Base-by-base conservation (phyloP, 2,113 vertebrate species). In the Eonycteris spelaea region DNA sequence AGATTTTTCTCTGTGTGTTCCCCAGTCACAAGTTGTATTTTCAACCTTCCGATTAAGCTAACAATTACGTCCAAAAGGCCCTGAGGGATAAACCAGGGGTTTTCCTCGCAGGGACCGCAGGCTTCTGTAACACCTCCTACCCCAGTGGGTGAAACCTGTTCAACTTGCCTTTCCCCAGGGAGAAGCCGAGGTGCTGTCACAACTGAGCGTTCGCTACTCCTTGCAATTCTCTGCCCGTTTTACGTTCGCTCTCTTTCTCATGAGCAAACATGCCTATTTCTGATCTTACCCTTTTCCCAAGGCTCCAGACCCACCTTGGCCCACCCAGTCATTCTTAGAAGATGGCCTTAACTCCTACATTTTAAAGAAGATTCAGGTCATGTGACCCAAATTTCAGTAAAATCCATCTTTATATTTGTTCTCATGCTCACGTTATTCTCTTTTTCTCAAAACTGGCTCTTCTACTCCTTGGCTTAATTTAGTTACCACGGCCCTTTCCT, bases 401-500 rank as follows among this genome's bases (percentile, higher is more conserved):
- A 6, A 1, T 21, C 38, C 6, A 2, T 61, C 10, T 75, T 26
- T 38, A 22, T 43, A 2, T 48, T 7, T 65, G 13, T 73, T 86
- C 30, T 67, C 79, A 13, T 71, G 21, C 19, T 35, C 28, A 67
- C 21, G 0, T 45, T 57, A 22, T n/a, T 78, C 30, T 16, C 1
- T 67, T 19, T 35, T 24, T 78, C 63, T 10, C 57, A 33, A 67
- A 65, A 63, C 13, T 1, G 59, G 21, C 40, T 19, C 55, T 21
- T 45, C n/a, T 4, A 14, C 43, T 38, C 77, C 59, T 48, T 22
- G 45, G 14, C 65, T 51, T 33, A 19, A 9, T 51, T 59, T 26
- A 13, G 19, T 48, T 15, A 15, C 1, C 0, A 0, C 6, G 5
- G 13, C 18, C 15, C 3, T 10, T 10, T 73, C 53, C 2, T 11